Evolutionary conservation across 1,140 invertebrate species (phyloP).

Genomic region (Aplysia californica): DNA sequence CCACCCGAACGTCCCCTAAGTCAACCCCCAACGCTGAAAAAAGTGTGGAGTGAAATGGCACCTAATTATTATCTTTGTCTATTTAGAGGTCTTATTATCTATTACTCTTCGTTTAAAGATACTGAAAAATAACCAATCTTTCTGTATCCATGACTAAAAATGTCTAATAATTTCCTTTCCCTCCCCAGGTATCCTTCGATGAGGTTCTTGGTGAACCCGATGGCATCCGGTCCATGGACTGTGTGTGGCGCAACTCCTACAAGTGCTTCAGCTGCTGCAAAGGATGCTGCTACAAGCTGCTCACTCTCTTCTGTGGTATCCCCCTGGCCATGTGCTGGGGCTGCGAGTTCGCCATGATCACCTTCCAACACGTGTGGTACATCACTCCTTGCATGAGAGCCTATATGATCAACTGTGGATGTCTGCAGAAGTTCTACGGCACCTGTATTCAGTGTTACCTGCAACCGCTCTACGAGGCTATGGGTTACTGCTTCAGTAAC

Average conservation of each 20-base stretch:
- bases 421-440: conserved; percentile 72
- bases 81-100: too few relatives aligned
- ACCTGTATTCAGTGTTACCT: conserved; percentile 74
- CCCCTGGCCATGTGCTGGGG: conserved; percentile 77
- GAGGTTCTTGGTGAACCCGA: conserved; percentile 83
- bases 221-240: conserved; percentile 77
- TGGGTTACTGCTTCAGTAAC: conserved; percentile 76
- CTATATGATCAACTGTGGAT: conserved; percentile 73
- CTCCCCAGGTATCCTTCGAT: conserved; percentile 71
- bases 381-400: conserved; percentile 57
- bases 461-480: conserved; percentile 73
- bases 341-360: conserved; percentile 78
- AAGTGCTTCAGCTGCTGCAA: conserved; percentile 77
- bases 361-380: conserved; percentile 72
- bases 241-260: conserved; percentile 79
- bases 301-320: conserved; percentile 77
- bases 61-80: too few relatives aligned
- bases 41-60: too few relatives aligned
- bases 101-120: too few relatives aligned
- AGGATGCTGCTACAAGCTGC: conserved; percentile 78
- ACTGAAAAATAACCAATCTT: too few relatives aligned
- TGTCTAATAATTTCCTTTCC: too few relatives aligned
- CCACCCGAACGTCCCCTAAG: too few relatives aligned
- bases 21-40: too few relatives aligned
- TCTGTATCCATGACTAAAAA: too few relatives aligned